Percentiles rank a stretch among this genome's conserved stretches.
Evolutionary conservation across 2,888 invertebrate species (phyloP).

Genomic region (Nephrotoma guestfalica): DNA sequence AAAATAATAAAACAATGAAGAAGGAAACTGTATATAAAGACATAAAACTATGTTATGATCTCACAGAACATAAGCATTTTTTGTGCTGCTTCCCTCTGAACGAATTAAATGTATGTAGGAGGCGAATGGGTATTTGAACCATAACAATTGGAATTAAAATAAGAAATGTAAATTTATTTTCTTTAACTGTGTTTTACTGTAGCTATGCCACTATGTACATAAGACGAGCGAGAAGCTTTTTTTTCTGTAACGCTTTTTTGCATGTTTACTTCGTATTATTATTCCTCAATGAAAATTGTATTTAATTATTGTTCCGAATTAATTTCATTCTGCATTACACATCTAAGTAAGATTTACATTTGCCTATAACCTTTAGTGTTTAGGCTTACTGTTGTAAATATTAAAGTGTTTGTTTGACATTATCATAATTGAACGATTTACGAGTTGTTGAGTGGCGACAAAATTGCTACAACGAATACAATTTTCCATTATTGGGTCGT

Average conservation of each 20-base stretch:
- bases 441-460: too few species aligned
- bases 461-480: too few species aligned
- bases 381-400: neutral
- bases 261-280: neutral
- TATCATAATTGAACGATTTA: too few species aligned
- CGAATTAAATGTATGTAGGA: neutral
- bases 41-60: neutral
- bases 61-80: neutral
- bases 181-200: neutral
- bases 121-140: neutral
- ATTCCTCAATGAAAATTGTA: neutral
- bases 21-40: neutral
- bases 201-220: neutral
- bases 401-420: neutral
- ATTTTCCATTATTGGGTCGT: too few species aligned
- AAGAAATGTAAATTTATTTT: neutral
- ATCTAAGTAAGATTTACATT: neutral
- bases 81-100: neutral
- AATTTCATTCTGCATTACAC: neutral
- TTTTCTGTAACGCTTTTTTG: neutral
- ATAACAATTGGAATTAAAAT: neutral
- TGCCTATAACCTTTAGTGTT: neutral
- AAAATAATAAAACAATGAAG: neutral
- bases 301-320: neutral
- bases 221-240: neutral